Base-by-base conservation (phyloP, 2,888 invertebrate species). In the Miltochrista miniata region DNA sequence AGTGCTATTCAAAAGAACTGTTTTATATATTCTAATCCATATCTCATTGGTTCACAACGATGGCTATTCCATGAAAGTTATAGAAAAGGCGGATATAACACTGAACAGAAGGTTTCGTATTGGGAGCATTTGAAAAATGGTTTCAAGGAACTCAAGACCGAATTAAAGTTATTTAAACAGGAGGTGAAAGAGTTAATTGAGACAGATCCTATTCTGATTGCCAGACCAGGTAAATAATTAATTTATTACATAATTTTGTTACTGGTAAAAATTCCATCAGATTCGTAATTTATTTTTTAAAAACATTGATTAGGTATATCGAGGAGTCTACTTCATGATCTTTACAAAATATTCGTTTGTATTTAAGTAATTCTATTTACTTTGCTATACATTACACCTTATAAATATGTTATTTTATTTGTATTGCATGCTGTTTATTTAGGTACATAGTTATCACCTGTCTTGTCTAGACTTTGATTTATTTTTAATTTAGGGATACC, bases 171-270 rank as follows among this genome's bases (percentile, higher is more conserved):
- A 31, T 95, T 95, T 87, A 87, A 87, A 33, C 76, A 95, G 59
- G 97, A 97, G 92, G 74, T 94, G 1, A 94, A 93, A 63, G 95
- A 96, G 51, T 85, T 91, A 48, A 76, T 95, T 10, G 90, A 92
- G 66, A 87, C 89, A 37, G 96, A 96, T 85, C 95, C 94, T 0
- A 70, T 93, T 10, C 56, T 94, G 84, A 65, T 90, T 59, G 80
- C 90, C 29, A 78, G 91, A 68, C 91, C 93, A 69, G 94, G 94
- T 89, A 76, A 72, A 70, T 11, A 10, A 15, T 15, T 10, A 3
- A 9, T 10, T 13, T 15, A 0, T 15, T 10, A 13, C 12, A 0
- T 34, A 8, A 34, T 4, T 9, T 34, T 34, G 5, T 4, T 24
- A 24, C 18, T 24, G 18, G 18, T 24, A 24, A 2, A 24, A 24